Evolutionary conservation across 2,113 vertebrate genomes (phyloP).

Genomic region (Aspiorhynchus laticeps): DNA sequence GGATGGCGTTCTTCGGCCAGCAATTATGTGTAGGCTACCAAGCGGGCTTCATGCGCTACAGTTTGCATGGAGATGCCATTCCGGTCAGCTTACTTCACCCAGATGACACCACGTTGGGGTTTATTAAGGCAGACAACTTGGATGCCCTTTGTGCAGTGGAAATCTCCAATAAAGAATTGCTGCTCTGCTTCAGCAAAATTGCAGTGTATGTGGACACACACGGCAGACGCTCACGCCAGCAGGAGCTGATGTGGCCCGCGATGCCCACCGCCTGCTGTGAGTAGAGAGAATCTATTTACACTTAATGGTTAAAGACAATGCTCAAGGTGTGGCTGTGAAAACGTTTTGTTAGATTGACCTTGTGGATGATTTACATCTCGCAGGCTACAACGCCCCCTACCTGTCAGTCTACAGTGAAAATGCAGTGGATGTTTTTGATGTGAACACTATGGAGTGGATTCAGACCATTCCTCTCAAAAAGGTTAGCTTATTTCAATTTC

Average conservation of each 20-base stretch:
- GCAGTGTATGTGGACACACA: constrained; percentile 96
- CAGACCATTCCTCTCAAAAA: constrained; percentile 98
- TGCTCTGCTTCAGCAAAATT: constrained; percentile 97
- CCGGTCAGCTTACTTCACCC: constrained; percentile 87
- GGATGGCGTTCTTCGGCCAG: constrained; percentile 95
- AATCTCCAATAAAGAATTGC: constrained; percentile 93
- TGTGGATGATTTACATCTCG: not conserved
- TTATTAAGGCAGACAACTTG: constrained; percentile 87
- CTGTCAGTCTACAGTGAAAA: constrained; percentile 98
- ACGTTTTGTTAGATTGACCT: constrained; percentile 2
- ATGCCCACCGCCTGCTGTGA: constrained; percentile 91
- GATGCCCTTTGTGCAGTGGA: constrained; percentile 96
- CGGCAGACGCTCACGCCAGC: constrained; percentile 93
- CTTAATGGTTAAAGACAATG: not conserved
- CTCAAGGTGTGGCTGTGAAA: not conserved
- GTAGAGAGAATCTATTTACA: constrained; percentile 52
- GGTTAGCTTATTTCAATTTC: constrained; percentile 70
- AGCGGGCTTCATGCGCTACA: constrained; percentile 91
- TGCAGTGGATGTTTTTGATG: constrained; percentile 93
- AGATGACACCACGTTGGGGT: constrained; percentile 93
- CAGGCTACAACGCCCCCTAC: constrained; percentile 98
- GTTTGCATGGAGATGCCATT: constrained; percentile 83
- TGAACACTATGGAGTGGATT: constrained; percentile 99
- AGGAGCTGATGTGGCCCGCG: constrained; percentile 98
- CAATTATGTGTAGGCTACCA: constrained; percentile 92